Conservation (phyloP, 2,113 vertebrate genomes). For the Cololabis saira region DNA sequence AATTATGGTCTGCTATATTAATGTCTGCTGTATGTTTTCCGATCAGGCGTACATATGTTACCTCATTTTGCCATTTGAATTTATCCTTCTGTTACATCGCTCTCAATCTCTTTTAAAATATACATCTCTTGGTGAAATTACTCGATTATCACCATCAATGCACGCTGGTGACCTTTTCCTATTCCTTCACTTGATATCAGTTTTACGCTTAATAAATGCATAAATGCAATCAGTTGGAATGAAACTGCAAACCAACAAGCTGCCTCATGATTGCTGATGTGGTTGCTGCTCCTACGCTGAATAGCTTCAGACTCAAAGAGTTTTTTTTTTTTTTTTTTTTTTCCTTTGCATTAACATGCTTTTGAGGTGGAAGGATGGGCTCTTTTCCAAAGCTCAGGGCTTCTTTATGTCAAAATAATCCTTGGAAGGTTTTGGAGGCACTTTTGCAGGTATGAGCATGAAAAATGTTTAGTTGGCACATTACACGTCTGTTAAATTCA, state of each 20-base stretch:
- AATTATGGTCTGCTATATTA: slow-evolving; percentile 20
- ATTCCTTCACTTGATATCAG: slow-evolving; percentile 40
- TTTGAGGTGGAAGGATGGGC: slow-evolving; percentile 44
- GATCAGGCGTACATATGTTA: slow-evolving; percentile 45
- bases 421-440: slow-evolving; percentile 26
- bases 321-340: slow-evolving; percentile 48
- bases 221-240: slow-evolving; percentile 60
- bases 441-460: slow-evolving; percentile 40
- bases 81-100: slow-evolving; percentile 27
- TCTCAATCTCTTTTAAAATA: slow-evolving; percentile 17
- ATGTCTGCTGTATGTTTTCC: slow-evolving; percentile 38
- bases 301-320: slow-evolving; percentile 50
- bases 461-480: slow-evolving; percentile 35
- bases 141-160: slow-evolving; percentile 47
- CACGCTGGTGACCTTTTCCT: slow-evolving; percentile 47
- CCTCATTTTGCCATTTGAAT: slow-evolving; percentile 52
- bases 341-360: slow-evolving; percentile 58
- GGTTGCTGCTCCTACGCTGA: slow-evolving; percentile 45
- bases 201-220: slow-evolving; percentile 54
- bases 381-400: slow-evolving; percentile 59
- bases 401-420: slow-evolving; percentile 45
- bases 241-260: slow-evolving; percentile 54
- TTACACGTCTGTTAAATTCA: slow-evolving; percentile 16
- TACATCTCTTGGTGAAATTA: slow-evolving; percentile 31
- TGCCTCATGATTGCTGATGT: slow-evolving; percentile 58